Conservation (phyloP, 2,113 vertebrate species). For the Melospiza melodia region DNA sequence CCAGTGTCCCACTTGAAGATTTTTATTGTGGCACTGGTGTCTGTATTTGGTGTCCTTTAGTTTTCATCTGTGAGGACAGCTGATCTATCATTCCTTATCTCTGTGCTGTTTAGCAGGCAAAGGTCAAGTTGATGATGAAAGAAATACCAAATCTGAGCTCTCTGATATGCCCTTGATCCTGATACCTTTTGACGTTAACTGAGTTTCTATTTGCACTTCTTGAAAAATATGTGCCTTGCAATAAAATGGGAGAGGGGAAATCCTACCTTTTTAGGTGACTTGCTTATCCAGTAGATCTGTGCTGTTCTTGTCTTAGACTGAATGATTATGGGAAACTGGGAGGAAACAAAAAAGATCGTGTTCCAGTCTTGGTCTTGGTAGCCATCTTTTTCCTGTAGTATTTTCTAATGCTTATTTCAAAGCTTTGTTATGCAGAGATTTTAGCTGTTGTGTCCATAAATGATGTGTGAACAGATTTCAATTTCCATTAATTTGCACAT, state of each 20-base stretch:
- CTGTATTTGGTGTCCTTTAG: neutral
- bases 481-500: neutral
- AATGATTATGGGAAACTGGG: neutral
- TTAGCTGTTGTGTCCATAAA: neutral
- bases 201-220: neutral
- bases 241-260: neutral
- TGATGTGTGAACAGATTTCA: neutral
- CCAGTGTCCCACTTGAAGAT: neutral
- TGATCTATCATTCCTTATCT: neutral
- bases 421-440: neutral
- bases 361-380: neutral
- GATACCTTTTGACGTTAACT: neutral
- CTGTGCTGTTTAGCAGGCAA: neutral
- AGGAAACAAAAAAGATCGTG: rapidly evolving
- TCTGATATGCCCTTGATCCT: neutral
- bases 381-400: neutral
- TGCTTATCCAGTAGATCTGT: neutral
- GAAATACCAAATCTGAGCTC: neutral
- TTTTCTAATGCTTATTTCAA: neutral
- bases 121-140: neutral
- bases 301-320: neutral
- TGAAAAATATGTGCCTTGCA: neutral
- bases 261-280: neutral
- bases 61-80: neutral
- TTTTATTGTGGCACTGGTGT: neutral